A percentile compares a stretch with the other conserved stretches of the same genome.
These are phyloP conservation scores for Progne subis DNA, from an alignment of 2,113 vertebrate genomes.

Conservation along the genomic window DNA sequence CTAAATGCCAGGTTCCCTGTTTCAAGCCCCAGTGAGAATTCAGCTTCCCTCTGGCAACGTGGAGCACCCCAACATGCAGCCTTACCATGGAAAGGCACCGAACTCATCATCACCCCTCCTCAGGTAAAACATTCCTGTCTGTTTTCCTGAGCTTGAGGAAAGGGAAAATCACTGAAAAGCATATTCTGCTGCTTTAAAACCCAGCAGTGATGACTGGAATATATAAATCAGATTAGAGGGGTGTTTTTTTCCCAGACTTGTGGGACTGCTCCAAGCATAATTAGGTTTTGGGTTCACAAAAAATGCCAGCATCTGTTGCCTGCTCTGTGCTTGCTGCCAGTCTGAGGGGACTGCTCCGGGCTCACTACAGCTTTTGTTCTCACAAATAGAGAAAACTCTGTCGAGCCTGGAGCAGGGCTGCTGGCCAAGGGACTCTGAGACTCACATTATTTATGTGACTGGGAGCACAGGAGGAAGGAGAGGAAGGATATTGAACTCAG, in stretches of 20 bases:
- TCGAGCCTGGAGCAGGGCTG: background rate
- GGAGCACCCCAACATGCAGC: fast-evolving
- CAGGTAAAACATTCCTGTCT: background rate
- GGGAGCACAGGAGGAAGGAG: background rate
- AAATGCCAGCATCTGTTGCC: slow-evolving; percentile 62
- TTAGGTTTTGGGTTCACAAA: slow-evolving; percentile 67
- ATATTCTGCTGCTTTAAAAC: slow-evolving; percentile 5
- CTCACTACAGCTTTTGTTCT: slow-evolving; percentile 54
- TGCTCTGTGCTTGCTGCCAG: slow-evolving; percentile 12
- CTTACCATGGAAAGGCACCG: background rate
- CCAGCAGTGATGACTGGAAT: slow-evolving; percentile 13
- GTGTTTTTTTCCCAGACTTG: background rate
- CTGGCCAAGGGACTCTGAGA: background rate
- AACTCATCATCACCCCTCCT: background rate
- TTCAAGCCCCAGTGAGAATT: background rate
- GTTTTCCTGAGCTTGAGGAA: background rate
- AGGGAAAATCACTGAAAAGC: background rate
- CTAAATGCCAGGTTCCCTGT: background rate
- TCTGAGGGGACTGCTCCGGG: slow-evolving; percentile 41
- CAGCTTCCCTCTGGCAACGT: background rate
- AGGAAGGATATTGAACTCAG: background rate
- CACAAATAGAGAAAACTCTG: slow-evolving; percentile 42
- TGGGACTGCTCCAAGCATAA: slow-evolving; percentile 61
- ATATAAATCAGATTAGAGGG: background rate
- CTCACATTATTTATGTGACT: background rate